Percentiles rank a stretch among this genome's conserved stretches.
Conservation (phyloP, 2,888 invertebrate species). For the Nematopogon swammerdamellus region DNA sequence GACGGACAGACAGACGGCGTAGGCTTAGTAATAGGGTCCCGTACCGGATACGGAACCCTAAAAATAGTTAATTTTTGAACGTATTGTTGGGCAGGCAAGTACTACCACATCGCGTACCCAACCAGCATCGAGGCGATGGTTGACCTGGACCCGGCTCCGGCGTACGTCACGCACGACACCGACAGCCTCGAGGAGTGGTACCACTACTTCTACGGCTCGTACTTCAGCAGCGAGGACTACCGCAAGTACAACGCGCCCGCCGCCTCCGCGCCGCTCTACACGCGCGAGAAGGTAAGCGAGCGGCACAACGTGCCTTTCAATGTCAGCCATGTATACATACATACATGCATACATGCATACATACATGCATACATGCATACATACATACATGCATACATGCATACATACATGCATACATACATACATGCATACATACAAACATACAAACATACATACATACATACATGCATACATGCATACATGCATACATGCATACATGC, state of each 20-base stretch:
- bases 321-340: not conserved
- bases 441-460: no score
- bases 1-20: no score
- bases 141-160: slow-evolving; percentile 28
- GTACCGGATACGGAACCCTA: no score
- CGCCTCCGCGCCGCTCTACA: slow-evolving; percentile 21
- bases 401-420: no score
- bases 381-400: no score
- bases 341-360: not conserved
- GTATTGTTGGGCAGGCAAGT: slow-evolving; percentile 23
- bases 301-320: not conserved
- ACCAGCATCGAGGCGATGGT: slow-evolving; percentile 38
- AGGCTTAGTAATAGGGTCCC: no score
- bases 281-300: slow-evolving; percentile 24
- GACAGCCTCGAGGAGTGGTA: slow-evolving; percentile 29
- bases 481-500: no score
- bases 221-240: slow-evolving; percentile 24
- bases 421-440: no score
- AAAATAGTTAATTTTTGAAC: no score
- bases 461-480: no score
- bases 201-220: slow-evolving; percentile 25
- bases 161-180: slow-evolving; percentile 17
- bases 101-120: slow-evolving; percentile 42
- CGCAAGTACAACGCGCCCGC: slow-evolving; percentile 23
- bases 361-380: not conserved